Conservation (phyloP, 2,888 invertebrate species). For the Pantelozetes paolii region DNA sequence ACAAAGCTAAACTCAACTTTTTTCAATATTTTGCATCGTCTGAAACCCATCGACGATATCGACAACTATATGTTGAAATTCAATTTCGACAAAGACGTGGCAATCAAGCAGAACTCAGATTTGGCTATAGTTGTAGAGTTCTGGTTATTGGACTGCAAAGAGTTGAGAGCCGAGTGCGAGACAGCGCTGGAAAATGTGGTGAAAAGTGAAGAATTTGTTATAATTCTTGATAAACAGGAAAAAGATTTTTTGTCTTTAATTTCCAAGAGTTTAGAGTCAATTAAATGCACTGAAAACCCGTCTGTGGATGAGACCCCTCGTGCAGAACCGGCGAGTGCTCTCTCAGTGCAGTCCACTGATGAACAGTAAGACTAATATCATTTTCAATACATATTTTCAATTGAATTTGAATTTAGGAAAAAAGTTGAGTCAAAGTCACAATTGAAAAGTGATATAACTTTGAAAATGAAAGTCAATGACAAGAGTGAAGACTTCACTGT, state of each 20-base stretch:
- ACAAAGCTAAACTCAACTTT: background rate
- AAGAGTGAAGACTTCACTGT: background rate
- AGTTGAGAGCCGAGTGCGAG: background rate
- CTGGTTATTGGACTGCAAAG: background rate
- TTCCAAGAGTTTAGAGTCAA: background rate
- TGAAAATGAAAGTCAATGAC: background rate
- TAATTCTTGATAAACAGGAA: background rate
- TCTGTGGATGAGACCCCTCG: background rate
- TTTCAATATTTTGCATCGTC: background rate
- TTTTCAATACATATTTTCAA: background rate
- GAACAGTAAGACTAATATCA: background rate
- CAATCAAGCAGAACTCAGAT: background rate
- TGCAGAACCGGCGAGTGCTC: background rate
- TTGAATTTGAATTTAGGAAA: no score
- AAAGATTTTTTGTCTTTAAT: background rate
- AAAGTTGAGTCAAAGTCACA: background rate
- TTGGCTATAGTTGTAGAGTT: background rate
- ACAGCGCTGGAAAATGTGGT: background rate
- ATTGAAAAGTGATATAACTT: background rate
- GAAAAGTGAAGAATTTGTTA: background rate
- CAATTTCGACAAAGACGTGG: slow-evolving; percentile 13
- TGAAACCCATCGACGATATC: background rate
- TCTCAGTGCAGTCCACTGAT: background rate
- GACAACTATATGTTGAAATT: slow-evolving; percentile 19
- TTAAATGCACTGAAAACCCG: background rate